Base-by-base conservation (phyloP, 2,888 invertebrate species). In the Steinernema scapterisci region DNA sequence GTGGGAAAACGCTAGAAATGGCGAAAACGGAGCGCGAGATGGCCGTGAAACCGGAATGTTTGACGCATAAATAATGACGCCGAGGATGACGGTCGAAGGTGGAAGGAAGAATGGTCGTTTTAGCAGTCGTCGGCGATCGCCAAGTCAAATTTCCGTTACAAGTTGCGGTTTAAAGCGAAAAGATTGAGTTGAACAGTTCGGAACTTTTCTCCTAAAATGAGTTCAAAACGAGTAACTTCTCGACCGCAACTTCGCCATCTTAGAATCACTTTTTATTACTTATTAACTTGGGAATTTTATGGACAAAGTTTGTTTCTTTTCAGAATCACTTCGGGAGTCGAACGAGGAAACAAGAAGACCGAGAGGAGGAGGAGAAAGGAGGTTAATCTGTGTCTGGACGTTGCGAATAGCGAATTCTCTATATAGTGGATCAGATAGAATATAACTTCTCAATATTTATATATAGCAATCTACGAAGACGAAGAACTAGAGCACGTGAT, bases 361-460 rank as follows among this genome's bases (percentile, higher is more conserved):
- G 6, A 16, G 45, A 44, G 45, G 45, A 51, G 51, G 51, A 51
- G 51, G 51, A 51, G 31, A 13, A 31, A 63, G n/a, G 31, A 63
- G 63, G 63, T 63, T 63, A 63, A 13, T 21, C 11, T 63, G 27
- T 38, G 63, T 63, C 13, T 31, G 27, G 63, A 63, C 9, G 38
- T 38, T 31, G 63, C 27, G 63, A 54, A 54, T 25, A 25, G 25
- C 63, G 63, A 31, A 27, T 63, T 63, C 63, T 63, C 63, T 63
- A 63, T 63, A 63, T 63, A 31, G 7, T 63, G 27, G 9, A 38
- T 38, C 38, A 38, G 38, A 38, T 38, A 38, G 38, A 38, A 38
- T 38, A 63, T 63, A 63, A 25, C 27, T 63, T 63, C 63, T 63
- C 63, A n/a, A 63, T 63, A 63, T 63, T 63, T 63, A 63, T 63